A percentile compares a stretch with the other conserved stretches of the same genome.
phyloP scores from a whole-genome alignment of 2,888 invertebrate species.

The Phalera bucephala region DNA sequence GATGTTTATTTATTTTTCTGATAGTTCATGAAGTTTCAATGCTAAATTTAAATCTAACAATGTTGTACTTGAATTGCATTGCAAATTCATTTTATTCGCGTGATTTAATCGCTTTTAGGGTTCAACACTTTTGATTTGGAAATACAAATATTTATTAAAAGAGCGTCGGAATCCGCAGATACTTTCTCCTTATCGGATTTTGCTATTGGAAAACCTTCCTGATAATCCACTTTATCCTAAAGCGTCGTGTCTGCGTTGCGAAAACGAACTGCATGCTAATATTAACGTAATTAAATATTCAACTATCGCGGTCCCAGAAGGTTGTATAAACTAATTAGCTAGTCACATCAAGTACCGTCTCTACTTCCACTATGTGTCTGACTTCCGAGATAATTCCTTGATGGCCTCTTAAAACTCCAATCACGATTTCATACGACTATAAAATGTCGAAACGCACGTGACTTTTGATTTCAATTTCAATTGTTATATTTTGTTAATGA shows the following conservation, averaged over 20 bases:
- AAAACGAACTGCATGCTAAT: conserved; percentile 31
- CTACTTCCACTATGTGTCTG: conserved; percentile 44
- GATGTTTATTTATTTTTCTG: too few relatives aligned
- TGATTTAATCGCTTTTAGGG: too few relatives aligned
- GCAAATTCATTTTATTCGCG: too few relatives aligned
- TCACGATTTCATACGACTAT: conserved; percentile 33
- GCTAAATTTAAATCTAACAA: too few relatives aligned
- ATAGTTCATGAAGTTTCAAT: too few relatives aligned
- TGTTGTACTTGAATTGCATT: too few relatives aligned
- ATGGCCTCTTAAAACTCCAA: conserved; percentile 30
- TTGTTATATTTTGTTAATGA: conserved; percentile 39
- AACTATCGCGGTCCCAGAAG: conserved; percentile 30
- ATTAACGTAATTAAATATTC: conserved; percentile 37
- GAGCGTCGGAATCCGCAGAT: too few relatives aligned
- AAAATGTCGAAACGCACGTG: conserved; percentile 35
- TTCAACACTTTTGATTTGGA: too few relatives aligned
- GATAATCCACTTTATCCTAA: too few relatives aligned
- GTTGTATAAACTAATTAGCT: conserved; percentile 43
- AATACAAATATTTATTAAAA: too few relatives aligned
- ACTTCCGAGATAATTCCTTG: conserved; percentile 51
- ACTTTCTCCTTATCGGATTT: too few relatives aligned
- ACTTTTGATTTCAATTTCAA: conserved; percentile 50
- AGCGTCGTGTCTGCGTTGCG: conserved; percentile 18
- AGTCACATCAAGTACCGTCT: conserved; percentile 32
- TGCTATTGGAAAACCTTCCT: too few relatives aligned